Base-by-base conservation (phyloP, 2,113 vertebrate species). In the Psittacus erithacus region DNA sequence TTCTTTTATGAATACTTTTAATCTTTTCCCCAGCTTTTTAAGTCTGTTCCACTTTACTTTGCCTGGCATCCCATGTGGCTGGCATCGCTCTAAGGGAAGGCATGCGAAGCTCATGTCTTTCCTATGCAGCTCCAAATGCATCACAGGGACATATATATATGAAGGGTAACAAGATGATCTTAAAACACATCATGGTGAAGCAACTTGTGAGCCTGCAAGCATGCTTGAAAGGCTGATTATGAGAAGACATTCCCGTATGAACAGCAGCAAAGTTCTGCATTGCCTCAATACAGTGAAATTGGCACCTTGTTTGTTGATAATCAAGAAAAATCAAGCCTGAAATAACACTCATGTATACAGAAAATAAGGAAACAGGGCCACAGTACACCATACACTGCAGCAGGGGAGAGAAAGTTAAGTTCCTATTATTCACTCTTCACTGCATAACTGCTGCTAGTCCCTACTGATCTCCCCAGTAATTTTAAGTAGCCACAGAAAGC, bases 211-310 rank as follows among this genome's bases (percentile, higher is more conserved):
- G 13, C 33, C 19, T 80, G 24, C 19, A 79, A 35, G 63, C 7
- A 25, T 4, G 24, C 28, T 49, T 35, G 46, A 41, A 77, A 24
- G 8, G 22, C 17, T 10, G 35, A 35, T 41, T 47, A 57, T 1
- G 2, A 91, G 35, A 18, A 90, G 31, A 76, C 24, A 44, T 59
- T 53, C 17, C 25, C 11, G 11, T 68, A 28, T 29, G 52, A 90
- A 79, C 0, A 0, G 35, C 5, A 5, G n/a, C 28, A 80, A 53
- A 7, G 3, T 9, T 57, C 63, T 77, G 38, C n/a, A 28, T 59
- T 86, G 41, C n/a, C 77, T 78, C 29, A 20, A 28, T 46, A 46
- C 23, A 29, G 46, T 46, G 55, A 92, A 88, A 90, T 46, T 39
- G 43, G 11, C 28, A 64, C 23, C 19, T 67, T 44, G 6, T 33